These are phyloP conservation scores for Cryptoprocta ferox DNA, from an alignment of 2,797 vertebrate species.

Conservation along the genomic window DNA sequence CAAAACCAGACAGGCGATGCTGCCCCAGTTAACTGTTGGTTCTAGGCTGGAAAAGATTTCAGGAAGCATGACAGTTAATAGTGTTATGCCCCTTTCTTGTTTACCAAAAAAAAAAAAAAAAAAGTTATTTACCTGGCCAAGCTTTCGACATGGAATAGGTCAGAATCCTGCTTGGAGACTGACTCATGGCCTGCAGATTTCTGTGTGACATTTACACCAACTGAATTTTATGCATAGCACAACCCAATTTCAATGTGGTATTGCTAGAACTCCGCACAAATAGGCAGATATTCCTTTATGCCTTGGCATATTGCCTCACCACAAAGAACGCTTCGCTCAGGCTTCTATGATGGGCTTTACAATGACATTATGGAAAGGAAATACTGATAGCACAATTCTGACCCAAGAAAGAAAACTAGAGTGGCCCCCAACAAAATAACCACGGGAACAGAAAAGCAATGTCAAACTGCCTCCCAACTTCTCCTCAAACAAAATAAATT, in stretches of 20 bases:
- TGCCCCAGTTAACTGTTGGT: neutral
- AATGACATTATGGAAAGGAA: constrained; percentile 1
- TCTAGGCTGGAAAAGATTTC: neutral
- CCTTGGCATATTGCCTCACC: neutral
- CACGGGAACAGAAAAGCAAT: neutral
- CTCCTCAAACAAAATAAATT: constrained; percentile 16
- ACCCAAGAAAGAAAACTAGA: neutral
- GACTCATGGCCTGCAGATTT: neutral
- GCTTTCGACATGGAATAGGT: neutral
- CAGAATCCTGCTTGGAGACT: neutral
- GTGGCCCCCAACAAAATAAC: neutral
- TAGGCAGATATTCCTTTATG: constrained; percentile 44
- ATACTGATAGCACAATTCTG: neutral
- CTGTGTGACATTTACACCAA: neutral
- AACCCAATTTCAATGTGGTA: constrained; percentile 9
- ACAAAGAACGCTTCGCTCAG: constrained; percentile 25
- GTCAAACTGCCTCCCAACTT: neutral
- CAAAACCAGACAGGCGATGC: neutral
- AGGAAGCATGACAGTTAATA: constrained; percentile 16
- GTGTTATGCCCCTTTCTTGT: neutral
- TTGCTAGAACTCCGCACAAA: neutral
- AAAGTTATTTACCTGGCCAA: neutral
- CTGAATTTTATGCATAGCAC: neutral
- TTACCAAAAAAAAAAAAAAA: neutral
- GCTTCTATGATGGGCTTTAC: neutral